Evolutionary conservation across 2,888 invertebrate species (phyloP).

Genomic region (Caenorhabditis macrosperma): DNA sequence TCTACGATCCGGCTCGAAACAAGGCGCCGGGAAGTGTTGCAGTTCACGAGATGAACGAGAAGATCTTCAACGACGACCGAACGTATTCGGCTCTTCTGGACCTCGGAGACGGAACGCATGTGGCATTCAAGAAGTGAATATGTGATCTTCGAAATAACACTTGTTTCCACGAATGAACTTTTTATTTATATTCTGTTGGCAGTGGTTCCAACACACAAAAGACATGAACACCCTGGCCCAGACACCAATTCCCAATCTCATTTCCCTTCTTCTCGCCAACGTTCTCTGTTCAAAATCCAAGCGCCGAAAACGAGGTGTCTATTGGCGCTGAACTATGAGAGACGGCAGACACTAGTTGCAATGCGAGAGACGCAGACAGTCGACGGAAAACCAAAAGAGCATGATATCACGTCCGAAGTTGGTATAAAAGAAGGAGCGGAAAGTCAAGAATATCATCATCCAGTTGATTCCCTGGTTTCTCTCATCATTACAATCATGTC

Average conservation of each 20-base stretch:
- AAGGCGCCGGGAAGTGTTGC: neutral
- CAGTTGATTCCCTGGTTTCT: neutral
- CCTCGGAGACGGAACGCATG: slow-evolving; percentile 77
- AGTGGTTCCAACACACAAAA: too few species aligned
- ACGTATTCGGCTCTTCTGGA: slow-evolving; percentile 74
- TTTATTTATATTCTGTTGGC: too few species aligned
- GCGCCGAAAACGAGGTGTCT: neutral
- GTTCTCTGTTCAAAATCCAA: neutral
- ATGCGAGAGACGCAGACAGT: slow-evolving; percentile 20
- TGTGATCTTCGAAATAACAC: neutral
- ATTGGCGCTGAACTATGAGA: slow-evolving; percentile 50
- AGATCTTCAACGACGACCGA: slow-evolving; percentile 68
- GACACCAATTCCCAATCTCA: too few species aligned
- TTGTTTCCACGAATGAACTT: too few species aligned
- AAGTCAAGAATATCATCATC: slow-evolving; percentile 6
- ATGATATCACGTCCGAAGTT: neutral
- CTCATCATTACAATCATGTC: slow-evolving; percentile 7
- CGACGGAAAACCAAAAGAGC: neutral
- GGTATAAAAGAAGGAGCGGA: neutral
- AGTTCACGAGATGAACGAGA: slow-evolving; percentile 9
- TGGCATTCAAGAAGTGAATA: slow-evolving; percentile 69
- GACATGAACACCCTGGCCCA: too few species aligned
- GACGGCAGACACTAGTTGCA: slow-evolving; percentile 21
- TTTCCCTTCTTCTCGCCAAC: too few species aligned
- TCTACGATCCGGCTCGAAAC: slow-evolving; percentile 9